Percentiles rank a stretch among this genome's conserved stretches.
These are phyloP conservation scores for Paralvinella palmiformis DNA, from an alignment of 1,140 invertebrate species.

Conservation along the genomic window DNA sequence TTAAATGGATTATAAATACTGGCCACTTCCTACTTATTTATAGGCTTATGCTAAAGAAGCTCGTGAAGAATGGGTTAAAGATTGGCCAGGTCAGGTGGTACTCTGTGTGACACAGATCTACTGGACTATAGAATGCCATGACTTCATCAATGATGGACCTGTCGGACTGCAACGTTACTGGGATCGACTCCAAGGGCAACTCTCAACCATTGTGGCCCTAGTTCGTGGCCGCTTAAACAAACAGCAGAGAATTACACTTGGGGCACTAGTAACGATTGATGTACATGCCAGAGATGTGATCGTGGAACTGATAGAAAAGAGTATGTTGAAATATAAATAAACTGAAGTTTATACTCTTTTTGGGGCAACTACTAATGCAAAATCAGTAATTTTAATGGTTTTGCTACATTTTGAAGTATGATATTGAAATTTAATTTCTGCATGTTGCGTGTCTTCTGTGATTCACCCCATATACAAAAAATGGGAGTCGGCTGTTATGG, in stretches of 20 bases:
- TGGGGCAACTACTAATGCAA: too few relatives aligned
- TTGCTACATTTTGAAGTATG: too few relatives aligned
- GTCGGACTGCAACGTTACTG: conserved; percentile 41
- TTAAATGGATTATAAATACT: too few relatives aligned
- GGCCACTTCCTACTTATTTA: too few relatives aligned
- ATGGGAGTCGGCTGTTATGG: too few relatives aligned
- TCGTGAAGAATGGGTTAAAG: conserved; percentile 47
- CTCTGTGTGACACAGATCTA: conserved; percentile 50
- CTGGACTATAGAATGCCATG: conserved; percentile 50
- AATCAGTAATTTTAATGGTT: too few relatives aligned
- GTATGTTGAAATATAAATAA: too few relatives aligned
- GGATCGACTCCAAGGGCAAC: conserved; percentile 38
- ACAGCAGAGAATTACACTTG: conserved; percentile 48
- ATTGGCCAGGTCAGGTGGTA: conserved; percentile 52
- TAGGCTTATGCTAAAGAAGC: conserved; percentile 44
- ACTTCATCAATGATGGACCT: conserved; percentile 37
- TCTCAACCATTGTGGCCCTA: conserved; percentile 47
- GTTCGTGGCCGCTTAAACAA: conserved; percentile 50
- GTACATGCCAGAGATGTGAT: conserved; percentile 50
- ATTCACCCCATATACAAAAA: too few relatives aligned
- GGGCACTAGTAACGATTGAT: conserved; percentile 50
- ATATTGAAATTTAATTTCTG: too few relatives aligned
- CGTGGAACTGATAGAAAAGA: background rate
- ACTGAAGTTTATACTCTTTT: too few relatives aligned
- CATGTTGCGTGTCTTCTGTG: too few relatives aligned